A percentile compares a stretch with the other conserved stretches of the same genome.
These are phyloP conservation scores for Lamprotornis superbus DNA, from an alignment of 2,113 vertebrate genomes.

Conservation along the genomic window DNA sequence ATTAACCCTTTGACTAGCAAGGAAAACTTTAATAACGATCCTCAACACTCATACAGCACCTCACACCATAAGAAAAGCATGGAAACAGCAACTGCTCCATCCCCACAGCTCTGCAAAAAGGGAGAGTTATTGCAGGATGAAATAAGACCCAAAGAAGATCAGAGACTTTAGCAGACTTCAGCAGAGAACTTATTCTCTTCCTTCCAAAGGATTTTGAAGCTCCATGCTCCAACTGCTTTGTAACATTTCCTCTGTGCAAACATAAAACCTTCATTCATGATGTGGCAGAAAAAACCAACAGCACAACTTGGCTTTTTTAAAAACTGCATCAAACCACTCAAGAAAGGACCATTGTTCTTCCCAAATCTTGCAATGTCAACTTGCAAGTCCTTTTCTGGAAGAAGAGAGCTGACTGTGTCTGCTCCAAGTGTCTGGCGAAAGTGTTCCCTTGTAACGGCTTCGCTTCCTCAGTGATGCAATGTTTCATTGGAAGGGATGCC, in stretches of 20 bases:
- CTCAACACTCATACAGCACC: background rate
- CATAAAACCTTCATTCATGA: background rate
- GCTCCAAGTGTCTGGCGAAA: background rate
- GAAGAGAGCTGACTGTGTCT: background rate
- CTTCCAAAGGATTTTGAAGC: background rate
- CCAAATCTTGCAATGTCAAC: constrained; percentile 40
- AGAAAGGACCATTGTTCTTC: constrained; percentile 36
- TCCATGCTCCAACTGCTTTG: background rate
- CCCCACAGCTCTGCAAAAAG: background rate
- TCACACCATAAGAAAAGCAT: background rate
- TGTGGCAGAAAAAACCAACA: background rate
- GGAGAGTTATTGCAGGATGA: background rate
- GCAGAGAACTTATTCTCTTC: background rate
- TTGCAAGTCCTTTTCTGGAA: constrained; percentile 13
- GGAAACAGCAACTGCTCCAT: background rate
- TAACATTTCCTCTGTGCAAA: background rate
- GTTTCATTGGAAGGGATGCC: constrained; percentile 45
- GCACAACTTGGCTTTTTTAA: background rate
- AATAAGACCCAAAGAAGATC: background rate
- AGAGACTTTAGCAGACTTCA: background rate
- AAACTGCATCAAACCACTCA: background rate
- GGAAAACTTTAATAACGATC: background rate
- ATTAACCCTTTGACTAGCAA: constrained; percentile 56
- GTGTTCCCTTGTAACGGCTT: constrained; percentile 24
- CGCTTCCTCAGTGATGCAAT: constrained; percentile 45